Evolutionary conservation across 2,797 vertebrate genomes (phyloP), one percentile per base, ranked within the genome.

Genomic region (Malurus leucopterus): DNA sequence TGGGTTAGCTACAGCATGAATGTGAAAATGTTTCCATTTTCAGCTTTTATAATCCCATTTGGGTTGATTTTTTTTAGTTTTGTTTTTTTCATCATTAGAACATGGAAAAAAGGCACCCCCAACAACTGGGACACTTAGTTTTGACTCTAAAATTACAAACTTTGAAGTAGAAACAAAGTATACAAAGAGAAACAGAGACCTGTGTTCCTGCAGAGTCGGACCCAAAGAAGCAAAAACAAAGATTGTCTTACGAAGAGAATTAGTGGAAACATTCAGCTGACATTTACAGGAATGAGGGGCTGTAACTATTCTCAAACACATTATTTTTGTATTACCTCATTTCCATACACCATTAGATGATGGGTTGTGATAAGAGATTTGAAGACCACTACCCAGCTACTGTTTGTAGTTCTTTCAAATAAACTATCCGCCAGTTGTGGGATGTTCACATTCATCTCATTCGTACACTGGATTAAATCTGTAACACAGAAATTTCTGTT

Each of bases 381-480:
- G 96, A 98, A 98, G 93, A 98, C 97, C 94, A 98, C 98, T 82
- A 98, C 98, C 98, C 98, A 98, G 96, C 98, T 98, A 93, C 97
- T 98, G 79, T 98, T 98, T 51, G 97, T 97, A 72, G 98, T 98
- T 95, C 98, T 97, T 96, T 98, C 98, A 96, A 98, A 98, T 91
- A 98, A 97, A 90, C 97, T 98, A 95, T 98, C 98, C 4, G 98
- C 98, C 96, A 98, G 91, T 11, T 98, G 98, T 41, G 98, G 98
- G 96, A 98, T 98, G 94, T 98, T 98, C 91, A 98, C 98, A 90
- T 98, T 98, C 98, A 98, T 98, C 93, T 98, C 98, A 94, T 98
- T 98, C 51, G 98, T 98, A 92, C 98, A 98, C 84, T 98, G 97
- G 94, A 98, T 98, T 96, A 98, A 96, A 91, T 98, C 98, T 98